Evolutionary conservation across 2,888 invertebrate species (phyloP).

Genomic region (Meloe dianella): DNA sequence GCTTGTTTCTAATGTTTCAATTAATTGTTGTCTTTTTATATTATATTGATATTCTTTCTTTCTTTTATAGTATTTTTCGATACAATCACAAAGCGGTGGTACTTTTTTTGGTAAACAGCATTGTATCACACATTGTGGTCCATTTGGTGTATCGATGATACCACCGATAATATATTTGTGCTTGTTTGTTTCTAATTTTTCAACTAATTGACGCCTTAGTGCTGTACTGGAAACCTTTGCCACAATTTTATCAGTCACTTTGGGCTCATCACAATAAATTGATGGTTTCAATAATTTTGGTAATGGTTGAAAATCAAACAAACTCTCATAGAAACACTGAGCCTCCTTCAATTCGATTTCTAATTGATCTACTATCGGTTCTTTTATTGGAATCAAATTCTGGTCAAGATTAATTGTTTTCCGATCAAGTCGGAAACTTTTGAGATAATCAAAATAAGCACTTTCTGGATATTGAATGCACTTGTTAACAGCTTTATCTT

Average conservation of each 20-base stretch:
- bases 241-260: not conserved
- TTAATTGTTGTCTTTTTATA: conserved; percentile 34
- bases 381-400: not conserved
- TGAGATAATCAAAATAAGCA: conserved; percentile 52
- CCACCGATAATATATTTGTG: too few relatives aligned
- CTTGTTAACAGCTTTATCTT: conserved; percentile 48
- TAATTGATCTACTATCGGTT: conserved; percentile 35
- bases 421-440: not conserved
- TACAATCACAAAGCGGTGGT: conserved; percentile 19
- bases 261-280: conserved; percentile 21
- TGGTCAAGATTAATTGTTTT: too few relatives aligned
- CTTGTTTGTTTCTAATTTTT: conserved; percentile 1
- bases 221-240: not conserved
- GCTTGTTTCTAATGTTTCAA: conserved; percentile 35
- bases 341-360: conserved; percentile 41
- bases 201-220: too few relatives aligned
- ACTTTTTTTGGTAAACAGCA: too few relatives aligned
- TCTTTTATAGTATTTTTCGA: conserved; percentile 34
- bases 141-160: too few relatives aligned
- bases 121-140: too few relatives aligned
- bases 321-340: conserved; percentile 40
- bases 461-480: conserved; percentile 51
- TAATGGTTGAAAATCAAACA: conserved; percentile 25
- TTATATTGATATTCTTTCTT: conserved; percentile 39
- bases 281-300: conserved; percentile 38